phyloP scores from a whole-genome alignment of 2,113 vertebrate species.

The Ginglymostoma cirratum region DNA sequence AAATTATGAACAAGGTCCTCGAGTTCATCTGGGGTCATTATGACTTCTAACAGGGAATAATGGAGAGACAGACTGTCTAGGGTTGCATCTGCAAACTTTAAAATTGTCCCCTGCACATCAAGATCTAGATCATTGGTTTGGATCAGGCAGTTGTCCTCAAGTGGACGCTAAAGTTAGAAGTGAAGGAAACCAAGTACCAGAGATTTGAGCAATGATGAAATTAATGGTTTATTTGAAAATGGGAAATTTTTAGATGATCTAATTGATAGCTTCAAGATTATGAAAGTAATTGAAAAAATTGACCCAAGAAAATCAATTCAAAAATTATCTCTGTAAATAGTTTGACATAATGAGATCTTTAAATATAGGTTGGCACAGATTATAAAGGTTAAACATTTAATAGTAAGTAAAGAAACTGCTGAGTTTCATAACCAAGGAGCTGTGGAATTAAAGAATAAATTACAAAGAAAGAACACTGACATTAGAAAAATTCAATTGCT shows the following conservation, averaged over 20 bases:
- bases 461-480: not conserved
- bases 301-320: not conserved
- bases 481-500: not conserved
- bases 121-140: too few relatives aligned
- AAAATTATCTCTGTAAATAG: not conserved
- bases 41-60: not conserved
- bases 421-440: not conserved
- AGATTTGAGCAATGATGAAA: not conserved
- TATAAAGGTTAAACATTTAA: not conserved
- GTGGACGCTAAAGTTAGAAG: not conserved
- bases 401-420: not conserved
- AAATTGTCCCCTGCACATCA: too few relatives aligned
- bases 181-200: not conserved
- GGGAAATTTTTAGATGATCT: not conserved
- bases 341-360: not conserved
- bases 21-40: not conserved
- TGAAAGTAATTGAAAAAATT: not conserved
- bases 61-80: not conserved
- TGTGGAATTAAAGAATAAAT: not conserved
- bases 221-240: not conserved
- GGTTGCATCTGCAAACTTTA: not conserved
- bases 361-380: not conserved
- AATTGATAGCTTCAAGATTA: not conserved
- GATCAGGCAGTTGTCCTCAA: not conserved
- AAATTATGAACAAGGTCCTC: not conserved